These are phyloP conservation scores for Coendou prehensilis DNA, from an alignment of 2,797 vertebrate species.

Conservation along the genomic window DNA sequence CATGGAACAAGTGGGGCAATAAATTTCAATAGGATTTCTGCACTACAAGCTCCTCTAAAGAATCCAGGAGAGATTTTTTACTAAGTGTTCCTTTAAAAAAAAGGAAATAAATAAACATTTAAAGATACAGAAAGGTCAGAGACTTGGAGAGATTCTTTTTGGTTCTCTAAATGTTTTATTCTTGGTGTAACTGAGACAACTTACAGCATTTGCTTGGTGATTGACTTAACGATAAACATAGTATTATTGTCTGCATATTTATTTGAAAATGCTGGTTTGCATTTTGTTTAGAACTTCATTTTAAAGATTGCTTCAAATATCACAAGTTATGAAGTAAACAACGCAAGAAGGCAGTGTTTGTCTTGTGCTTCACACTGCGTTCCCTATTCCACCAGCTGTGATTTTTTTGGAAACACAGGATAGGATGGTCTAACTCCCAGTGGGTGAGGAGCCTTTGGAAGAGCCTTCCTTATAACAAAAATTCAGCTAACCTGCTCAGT, in stretches of 20 bases:
- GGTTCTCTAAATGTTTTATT: neutral
- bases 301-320: neutral
- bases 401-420: neutral
- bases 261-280: constrained; percentile 30
- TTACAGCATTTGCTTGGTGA: constrained; percentile 9
- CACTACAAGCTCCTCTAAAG: neutral
- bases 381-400: neutral
- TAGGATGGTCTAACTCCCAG: neutral
- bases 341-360: neutral
- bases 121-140: neutral
- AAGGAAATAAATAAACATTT: constrained; percentile 17
- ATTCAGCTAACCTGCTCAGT: neutral
- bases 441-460: no score
- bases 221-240: neutral
- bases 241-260: neutral
- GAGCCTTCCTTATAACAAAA: neutral
- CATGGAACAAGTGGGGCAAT: neutral
- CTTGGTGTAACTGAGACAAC: neutral
- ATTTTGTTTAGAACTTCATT: constrained; percentile 36
- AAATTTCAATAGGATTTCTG: neutral
- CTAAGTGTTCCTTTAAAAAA: neutral
- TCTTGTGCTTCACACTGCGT: neutral
- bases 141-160: neutral
- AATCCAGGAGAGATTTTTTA: neutral
- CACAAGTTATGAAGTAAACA: neutral